Evolutionary conservation across 2,888 invertebrate species (phyloP), one percentile per base, ranked within the genome.

Genomic region (Thera obeliscata): DNA sequence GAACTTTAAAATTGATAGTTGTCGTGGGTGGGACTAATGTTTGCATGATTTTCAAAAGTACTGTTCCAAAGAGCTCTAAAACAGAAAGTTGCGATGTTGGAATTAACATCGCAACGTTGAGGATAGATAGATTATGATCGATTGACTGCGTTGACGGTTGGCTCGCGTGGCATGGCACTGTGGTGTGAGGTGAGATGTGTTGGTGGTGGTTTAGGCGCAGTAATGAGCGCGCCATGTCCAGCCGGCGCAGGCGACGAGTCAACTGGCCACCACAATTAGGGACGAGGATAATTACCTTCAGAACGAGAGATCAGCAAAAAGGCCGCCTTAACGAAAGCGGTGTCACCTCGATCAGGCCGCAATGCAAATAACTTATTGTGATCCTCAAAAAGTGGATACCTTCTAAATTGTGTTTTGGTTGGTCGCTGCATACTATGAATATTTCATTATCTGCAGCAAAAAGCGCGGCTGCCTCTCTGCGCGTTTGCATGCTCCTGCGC

Each of bases 361-460:
- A 69, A 75, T 76, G 74, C 73, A 77, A 75, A 77, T 74, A 70
- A 63, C 72, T 72, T 67, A 76, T 74, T 74, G 77, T 75, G 72
- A 66, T 68, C 64, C 64, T 76, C 74, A 72, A 78, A 76, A 78
- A 78, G 75, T 74, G 76, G 77, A 64, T 75, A 74, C 71, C 67
- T 75, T 67, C 74, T 69, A 69, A 70, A 69, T 69, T 69, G 67
- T 71, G 72, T 52, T 69, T 64, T 69, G 68, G 58, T 68, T 63
- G 74, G 66, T 72, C 77, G 76, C 79, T 77, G 79, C 78, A 79
- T 78, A 78, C 75, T 77, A 87, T 90, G 87, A 88, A 91, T 91
- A 86, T 90, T 89, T 87, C 84, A 88, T 88, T 84, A 87, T 62
- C 59, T 48, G 81, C 74, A 75, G 66, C 74, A 78, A 87, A 87